phyloP scores from a whole-genome alignment of 2,113 vertebrate genomes.

The Phyllostomus discolor region DNA sequence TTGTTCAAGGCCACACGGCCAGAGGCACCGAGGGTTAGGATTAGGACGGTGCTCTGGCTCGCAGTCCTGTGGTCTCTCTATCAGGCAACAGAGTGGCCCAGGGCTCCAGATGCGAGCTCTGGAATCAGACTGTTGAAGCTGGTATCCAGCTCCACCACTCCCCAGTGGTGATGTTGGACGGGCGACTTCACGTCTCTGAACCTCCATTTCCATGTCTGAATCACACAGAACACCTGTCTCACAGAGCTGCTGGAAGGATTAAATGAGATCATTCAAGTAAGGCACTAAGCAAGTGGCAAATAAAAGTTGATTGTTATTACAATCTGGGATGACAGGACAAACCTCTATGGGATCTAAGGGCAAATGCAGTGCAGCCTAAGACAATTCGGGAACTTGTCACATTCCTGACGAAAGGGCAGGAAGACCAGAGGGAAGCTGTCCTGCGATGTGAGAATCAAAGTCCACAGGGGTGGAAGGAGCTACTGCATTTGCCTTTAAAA shows the following conservation, averaged over 20 bases:
- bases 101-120: not conserved
- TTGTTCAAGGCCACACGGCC: not conserved
- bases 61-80: not conserved
- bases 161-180: not conserved
- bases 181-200: slow-evolving; percentile 28
- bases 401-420: not conserved
- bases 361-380: not conserved
- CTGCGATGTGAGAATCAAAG: slow-evolving; percentile 39
- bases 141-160: not conserved
- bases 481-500: not conserved
- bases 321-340: not conserved
- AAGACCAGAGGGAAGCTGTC: not conserved
- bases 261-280: not conserved
- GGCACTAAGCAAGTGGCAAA: not conserved
- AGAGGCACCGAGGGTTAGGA: not conserved
- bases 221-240: not conserved
- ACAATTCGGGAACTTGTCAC: not conserved
- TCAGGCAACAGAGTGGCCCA: not conserved
- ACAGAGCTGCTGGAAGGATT: not conserved
- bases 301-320: slow-evolving; percentile 17
- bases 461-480: not conserved
- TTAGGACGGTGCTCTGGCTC: not conserved
- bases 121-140: not conserved
- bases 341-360: not conserved
- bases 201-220: slow-evolving; percentile 22